Base-by-base conservation (phyloP, 1,140 invertebrate genomes). In the Lepeophtheirus salmonis region DNA sequence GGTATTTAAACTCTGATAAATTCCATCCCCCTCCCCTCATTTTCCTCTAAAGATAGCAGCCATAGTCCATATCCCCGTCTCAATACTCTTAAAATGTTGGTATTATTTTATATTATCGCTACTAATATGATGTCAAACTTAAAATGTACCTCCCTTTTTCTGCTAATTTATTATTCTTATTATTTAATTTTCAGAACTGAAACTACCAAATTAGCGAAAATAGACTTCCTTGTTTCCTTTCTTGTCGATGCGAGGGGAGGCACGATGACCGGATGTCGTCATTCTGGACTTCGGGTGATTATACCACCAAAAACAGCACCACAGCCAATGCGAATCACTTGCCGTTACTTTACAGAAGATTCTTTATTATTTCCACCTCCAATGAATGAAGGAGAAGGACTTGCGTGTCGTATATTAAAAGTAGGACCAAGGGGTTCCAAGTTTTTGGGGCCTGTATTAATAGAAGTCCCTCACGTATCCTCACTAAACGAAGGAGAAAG, bases 201-300 rank as follows among this genome's bases (percentile, higher is more conserved):
- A 21, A 52, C 21, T 14, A 52, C 21, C 17, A 16, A n/a, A 14
- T 20, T 30, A 17, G 26, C 26, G 17, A 57, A 57, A 18, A n/a
- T 24, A 16, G 55, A 57, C 25, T 99, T 99, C 79, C 78, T 99
- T 68, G 94, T 98, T 51, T 97, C 92, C 63, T 99, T 99, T 73
- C 80, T 99, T 75, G 95, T 98, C 63, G 95, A 99, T 71, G 95
- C 96, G 3, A 80, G 94, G 6, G 96, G 96, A 18, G 95, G 96
- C 16, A 90, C 94, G 0, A 92, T 99, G 88, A 79, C 90, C 50
- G 96, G 95, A 10, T 97, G 92, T 68, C 83, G 96, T 20, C 94
- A 97, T 69, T 92, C 90, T 23, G 94, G 95, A 0, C 89, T 57
- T 16, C 75, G 94, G 20, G 88, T 99, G 61, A 95, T 99, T 66